Evolutionary conservation across 2,113 vertebrate genomes (phyloP), one percentile per base, ranked within the genome.

Genomic region (Chaenogobius annularis): DNA sequence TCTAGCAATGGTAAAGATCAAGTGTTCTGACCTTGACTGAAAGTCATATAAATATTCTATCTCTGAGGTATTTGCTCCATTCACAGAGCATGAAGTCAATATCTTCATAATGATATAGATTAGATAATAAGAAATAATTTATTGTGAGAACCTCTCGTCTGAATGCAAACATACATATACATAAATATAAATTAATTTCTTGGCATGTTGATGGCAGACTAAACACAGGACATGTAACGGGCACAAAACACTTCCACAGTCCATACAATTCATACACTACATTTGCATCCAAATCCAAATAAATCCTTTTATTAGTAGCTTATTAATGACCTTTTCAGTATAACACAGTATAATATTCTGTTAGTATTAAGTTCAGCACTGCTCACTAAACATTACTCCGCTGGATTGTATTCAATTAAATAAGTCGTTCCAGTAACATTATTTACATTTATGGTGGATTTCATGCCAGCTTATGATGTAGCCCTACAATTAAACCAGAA

Each of bases 401-500:
- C 59, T 15, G 10, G 10, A 58, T 62, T 5, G 37, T 68, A 40
- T 54, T 65, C 48, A 65, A n/a, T 20, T 56, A 12, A 8, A 40
- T 66, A 35, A 63, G 46, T 31, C 3, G 35, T 43, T 43, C 17
- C 35, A 63, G 35, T 63, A n/a, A 63, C 35, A 37, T 63, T 63
- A 40, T 8, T 4, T 43, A 43, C 15, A n/a, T 43, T 40, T 63
- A 63, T 63, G 61, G 35, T 15, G 19, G 12, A 22, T 46, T 66
- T 66, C 44, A 66, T 66, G 64, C 22, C 43, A 47, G 20, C 64
- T 46, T 46, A 46, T 47, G 64, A 66, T 0, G 26, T 22, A 68
- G 52, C 19, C 66, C 4, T 35, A 43, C 62, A 73, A 68, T 73
- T 61, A 77, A 75, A 35, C 26, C 37, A 26, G 15, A 70, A 48